These are phyloP conservation scores for Pycnonotus jocosus DNA, from an alignment of 2,113 vertebrate species.

Conservation along the genomic window DNA sequence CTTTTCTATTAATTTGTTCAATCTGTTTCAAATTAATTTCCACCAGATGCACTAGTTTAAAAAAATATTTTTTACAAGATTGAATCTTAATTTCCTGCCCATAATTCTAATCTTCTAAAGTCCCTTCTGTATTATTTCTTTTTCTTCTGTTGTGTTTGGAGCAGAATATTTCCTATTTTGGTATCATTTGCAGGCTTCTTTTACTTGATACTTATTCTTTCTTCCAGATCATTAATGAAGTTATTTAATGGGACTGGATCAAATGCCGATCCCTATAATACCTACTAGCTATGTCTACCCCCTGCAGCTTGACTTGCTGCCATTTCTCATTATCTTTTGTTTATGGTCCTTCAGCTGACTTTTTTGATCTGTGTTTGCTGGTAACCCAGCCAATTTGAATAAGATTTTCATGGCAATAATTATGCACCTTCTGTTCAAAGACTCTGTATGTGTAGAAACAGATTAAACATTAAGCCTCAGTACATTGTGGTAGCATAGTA, in stretches of 20 bases:
- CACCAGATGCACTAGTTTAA: background rate
- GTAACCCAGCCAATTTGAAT: background rate
- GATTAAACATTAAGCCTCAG: background rate
- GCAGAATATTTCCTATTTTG: conserved; percentile 6
- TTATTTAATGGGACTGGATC: conserved; percentile 14
- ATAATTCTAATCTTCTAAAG: background rate
- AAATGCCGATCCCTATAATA: background rate
- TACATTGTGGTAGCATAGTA: background rate
- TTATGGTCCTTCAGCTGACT: background rate
- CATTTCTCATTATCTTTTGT: conserved; percentile 32
- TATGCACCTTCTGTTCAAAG: background rate
- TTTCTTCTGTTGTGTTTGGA: background rate
- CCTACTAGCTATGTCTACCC: background rate
- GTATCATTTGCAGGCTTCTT: background rate
- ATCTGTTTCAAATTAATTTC: conserved; percentile 39
- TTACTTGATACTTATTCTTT: background rate
- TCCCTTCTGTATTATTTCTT: background rate
- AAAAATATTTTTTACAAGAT: background rate
- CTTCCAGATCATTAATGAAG: conserved; percentile 1
- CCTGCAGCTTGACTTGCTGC: background rate
- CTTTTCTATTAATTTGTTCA: background rate
- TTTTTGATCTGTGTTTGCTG: background rate
- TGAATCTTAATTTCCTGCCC: conserved; percentile 22
- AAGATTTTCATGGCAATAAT: background rate
- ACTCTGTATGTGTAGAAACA: background rate